These are phyloP conservation scores for Myotis lucifugus DNA, from an alignment of 2,113 vertebrate species.

Conservation along the genomic window DNA sequence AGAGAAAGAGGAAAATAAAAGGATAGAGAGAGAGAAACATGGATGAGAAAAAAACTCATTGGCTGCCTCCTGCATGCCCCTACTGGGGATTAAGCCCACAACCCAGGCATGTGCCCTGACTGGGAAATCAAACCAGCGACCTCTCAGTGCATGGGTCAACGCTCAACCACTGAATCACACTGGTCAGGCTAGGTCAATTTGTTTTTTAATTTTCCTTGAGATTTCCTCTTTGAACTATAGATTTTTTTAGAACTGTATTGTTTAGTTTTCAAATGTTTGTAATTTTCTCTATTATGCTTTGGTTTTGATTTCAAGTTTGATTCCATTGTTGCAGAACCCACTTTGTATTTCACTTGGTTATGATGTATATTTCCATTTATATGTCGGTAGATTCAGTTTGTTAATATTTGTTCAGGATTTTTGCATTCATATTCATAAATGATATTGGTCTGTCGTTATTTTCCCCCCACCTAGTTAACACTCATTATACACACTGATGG, in stretches of 20 bases:
- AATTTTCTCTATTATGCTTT: neutral
- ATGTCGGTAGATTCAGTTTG: neutral
- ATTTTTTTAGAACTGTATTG: neutral
- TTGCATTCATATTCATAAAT: neutral
- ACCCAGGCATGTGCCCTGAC: no score
- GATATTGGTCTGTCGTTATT: neutral
- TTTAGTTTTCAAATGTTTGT: neutral
- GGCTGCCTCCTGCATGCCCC: no score
- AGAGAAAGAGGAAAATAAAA: no score
- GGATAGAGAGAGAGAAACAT: no score
- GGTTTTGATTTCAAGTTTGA: neutral
- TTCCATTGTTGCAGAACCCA: neutral
- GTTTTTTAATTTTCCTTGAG: neutral
- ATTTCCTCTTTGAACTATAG: conserved; percentile 19
- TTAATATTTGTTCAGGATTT: neutral
- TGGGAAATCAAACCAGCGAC: no score
- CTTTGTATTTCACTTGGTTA: neutral
- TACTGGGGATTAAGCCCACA: no score
- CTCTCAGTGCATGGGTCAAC: no score
- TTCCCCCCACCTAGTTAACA: neutral
- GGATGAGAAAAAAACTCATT: no score
- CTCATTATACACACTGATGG: neutral
- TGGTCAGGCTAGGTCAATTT: neutral
- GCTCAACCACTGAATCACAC: no score
- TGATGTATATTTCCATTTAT: neutral